Base-by-base conservation (phyloP, 2,888 invertebrate genomes). In the Eledone cirrhosa region DNA sequence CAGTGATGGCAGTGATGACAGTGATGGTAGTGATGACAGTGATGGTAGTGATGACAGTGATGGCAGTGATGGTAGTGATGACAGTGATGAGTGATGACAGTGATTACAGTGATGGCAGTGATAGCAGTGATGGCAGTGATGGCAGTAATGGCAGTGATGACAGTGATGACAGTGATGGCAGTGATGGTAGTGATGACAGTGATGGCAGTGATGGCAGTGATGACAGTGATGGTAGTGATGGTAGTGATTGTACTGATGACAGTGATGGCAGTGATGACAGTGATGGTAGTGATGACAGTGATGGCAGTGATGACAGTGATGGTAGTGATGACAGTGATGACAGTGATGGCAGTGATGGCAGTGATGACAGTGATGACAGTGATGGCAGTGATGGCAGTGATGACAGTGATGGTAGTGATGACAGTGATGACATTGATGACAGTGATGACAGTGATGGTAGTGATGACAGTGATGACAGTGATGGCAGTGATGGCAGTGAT, bases 201-300 rank as follows among this genome's bases (percentile, higher is more conserved):
- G 59, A 16, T 59, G 16, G n/a, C n/a, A 19, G 16, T 59, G 59
- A 19, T 59, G 41, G 72, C 33, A 72, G 72, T 77, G 65, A 67
- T 48, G 77, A 76, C 48, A 77, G 76, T 78, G 65, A 67, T 48
- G n/a, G n/a, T n/a, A n/a, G n/a, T n/a, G n/a, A n/a, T n/a, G n/a
- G n/a, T n/a, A n/a, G n/a, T n/a, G n/a, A 78, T 74, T 78, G 24
- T 29, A 48, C 27, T 29, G 27, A 78, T n/a, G n/a, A n/a, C n/a
- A n/a, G 78, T 78, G 41, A 53, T 78, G 65, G 76, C 41, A 78
- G 78, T 41, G 65, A 67, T 78, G 41, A 41, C 41, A 78, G 78
- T 78, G 41, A 67, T 47, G 65, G 78, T 48, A 29, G 78, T 78
- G 53, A 67, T 78, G 48, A 67, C 19, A 78, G 78, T 78, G 24